These are phyloP conservation scores for Bombus waltoni DNA, from an alignment of 1,140 invertebrate species.

Conservation along the genomic window DNA sequence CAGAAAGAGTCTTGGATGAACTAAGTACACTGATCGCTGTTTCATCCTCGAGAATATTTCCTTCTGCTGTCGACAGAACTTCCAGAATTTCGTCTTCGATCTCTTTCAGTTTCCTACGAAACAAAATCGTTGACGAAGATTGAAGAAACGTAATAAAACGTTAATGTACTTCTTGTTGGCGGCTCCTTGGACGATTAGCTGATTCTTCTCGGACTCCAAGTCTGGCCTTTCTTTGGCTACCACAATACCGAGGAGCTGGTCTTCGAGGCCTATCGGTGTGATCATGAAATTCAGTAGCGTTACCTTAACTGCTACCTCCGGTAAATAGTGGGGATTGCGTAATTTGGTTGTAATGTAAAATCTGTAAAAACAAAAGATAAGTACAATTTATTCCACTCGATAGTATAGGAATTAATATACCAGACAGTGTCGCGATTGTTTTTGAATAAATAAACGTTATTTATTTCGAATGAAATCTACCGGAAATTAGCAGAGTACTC, in stretches of 20 bases:
- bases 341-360: slow-evolving; percentile 98
- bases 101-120: slow-evolving; percentile 91
- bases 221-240: slow-evolving; percentile 97
- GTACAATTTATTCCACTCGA: too few relatives aligned
- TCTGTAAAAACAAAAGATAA: slow-evolving; percentile 80
- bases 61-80: slow-evolving; percentile 93
- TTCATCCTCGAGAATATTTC: slow-evolving; percentile 98
- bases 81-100: slow-evolving; percentile 97
- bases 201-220: slow-evolving; percentile 95
- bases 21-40: slow-evolving; percentile 95
- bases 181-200: slow-evolving; percentile 94
- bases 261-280: slow-evolving; percentile 93
- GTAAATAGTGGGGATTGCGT: slow-evolving; percentile 95
- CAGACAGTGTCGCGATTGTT: too few relatives aligned
- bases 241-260: slow-evolving; percentile 95
- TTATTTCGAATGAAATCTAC: slow-evolving; percentile 78
- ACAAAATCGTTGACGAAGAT: slow-evolving; percentile 12
- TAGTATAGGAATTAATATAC: too few relatives aligned
- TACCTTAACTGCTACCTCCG: slow-evolving; percentile 96
- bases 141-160: background rate
- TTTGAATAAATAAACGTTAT: background rate
- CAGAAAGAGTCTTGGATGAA: slow-evolving; percentile 94
- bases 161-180: slow-evolving; percentile 89
- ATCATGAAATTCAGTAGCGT: slow-evolving; percentile 97
- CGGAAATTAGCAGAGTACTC: slow-evolving; percentile 94